phyloP scores from a whole-genome alignment of 2,113 vertebrate genomes.

The Zapus hudsonius region DNA sequence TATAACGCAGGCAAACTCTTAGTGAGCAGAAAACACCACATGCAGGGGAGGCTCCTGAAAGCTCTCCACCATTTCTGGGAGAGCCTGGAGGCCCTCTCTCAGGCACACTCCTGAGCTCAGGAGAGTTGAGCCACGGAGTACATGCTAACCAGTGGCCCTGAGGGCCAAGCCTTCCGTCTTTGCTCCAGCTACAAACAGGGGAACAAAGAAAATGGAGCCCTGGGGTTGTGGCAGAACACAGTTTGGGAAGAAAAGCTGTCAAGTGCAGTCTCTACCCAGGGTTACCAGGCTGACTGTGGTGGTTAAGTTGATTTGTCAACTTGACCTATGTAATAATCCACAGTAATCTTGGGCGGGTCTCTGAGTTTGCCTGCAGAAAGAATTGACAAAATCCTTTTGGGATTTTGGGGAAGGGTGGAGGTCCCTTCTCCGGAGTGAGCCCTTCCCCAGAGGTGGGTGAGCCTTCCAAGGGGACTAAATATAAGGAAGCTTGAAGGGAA shows the following conservation, averaged over 20 bases:
- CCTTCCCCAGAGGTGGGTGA: no score
- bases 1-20: fast-evolving
- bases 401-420: no score
- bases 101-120: neutral
- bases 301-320: no score
- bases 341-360: no score
- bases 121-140: fast-evolving
- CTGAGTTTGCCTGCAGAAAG: no score
- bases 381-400: no score
- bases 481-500: no score
- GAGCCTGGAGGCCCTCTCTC: fast-evolving
- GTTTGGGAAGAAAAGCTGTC: neutral
- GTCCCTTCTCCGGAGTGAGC: no score
- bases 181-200: neutral
- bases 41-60: fast-evolving
- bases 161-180: neutral
- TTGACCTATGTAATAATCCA: no score
- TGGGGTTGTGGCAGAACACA: fast-evolving
- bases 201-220: neutral
- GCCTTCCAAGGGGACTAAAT: no score
- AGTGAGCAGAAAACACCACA: neutral
- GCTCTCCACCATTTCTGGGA: fast-evolving
- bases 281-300: no score
- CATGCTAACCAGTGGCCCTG: fast-evolving
- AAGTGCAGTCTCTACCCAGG: neutral